Evolutionary conservation across 2,888 invertebrate species (phyloP), one percentile per base, ranked within the genome.

Genomic region (Hololepta plana): DNA sequence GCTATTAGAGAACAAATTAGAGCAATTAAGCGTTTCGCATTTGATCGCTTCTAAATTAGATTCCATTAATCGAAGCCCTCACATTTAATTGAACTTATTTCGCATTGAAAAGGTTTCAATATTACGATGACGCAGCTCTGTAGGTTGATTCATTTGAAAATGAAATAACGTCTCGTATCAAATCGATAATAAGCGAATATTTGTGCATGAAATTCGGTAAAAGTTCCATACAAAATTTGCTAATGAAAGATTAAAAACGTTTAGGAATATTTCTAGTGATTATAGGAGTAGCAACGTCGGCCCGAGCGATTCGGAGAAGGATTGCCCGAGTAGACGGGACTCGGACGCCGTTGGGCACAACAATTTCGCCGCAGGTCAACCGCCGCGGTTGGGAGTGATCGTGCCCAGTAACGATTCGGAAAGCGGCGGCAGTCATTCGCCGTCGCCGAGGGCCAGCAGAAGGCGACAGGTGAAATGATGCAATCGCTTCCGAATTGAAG

Each of bases 211-310:
- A n/a, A n/a, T n/a, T n/a, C n/a, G n/a, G n/a, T n/a, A n/a, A n/a
- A n/a, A n/a, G n/a, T n/a, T n/a, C n/a, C n/a, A n/a, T n/a, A n/a
- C n/a, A n/a, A n/a, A n/a, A n/a, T n/a, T n/a, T n/a, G n/a, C n/a
- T n/a, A 21, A 20, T 27, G 14, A 11, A 15, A 29, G 9, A 17
- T 15, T 12, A 26, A 20, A 22, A 12, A n/a, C n/a, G n/a, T 16
- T 28, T 12, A 29, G 23, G 17, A 9, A 7, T 13, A 20, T 28
- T 57, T 65, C 55, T 67, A 87, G 87, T 69, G 87, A 87, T 70
- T 82, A 87, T 65, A 77, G 85, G 56, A 84, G 85, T 67, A 77
- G 77, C 59, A 82, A 77, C 51, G 67, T 87, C 43, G 84, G 79
- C 38, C 84, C 84, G 35, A 84, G 84, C 45, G 87, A 87, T 59